Evolutionary conservation across 1,140 invertebrate species (phyloP), one percentile per base, ranked within the genome.

Genomic region (Heliconius melpomene): DNA sequence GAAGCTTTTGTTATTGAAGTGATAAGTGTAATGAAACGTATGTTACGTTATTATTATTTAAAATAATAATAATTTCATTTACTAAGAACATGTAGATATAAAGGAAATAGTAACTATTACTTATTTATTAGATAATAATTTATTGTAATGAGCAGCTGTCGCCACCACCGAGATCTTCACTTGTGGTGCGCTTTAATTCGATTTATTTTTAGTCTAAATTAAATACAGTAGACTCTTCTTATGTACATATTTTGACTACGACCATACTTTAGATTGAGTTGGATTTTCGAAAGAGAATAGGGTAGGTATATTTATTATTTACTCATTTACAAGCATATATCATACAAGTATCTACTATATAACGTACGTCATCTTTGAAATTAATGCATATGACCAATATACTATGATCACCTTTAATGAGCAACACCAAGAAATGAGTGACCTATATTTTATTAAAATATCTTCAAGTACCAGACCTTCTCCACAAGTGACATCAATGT

Each of bases 401-500:
- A 3, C 29, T 29, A 66, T 7, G 11, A 29, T 66, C 26, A 66
- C 29, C 60, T 66, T 66, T 66, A 26, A 66, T 66, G 11, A 29
- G 60, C 23, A 29, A 29, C 5, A 26, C 26, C 29, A 16, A 66
- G 11, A 66, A 26, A 66, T 66, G 26, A 29, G 29, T 11, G 57
- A 66, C 60, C 23, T 29, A 66, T n/a, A 82, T 46, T 84, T 85
- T 78, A 77, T 80, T 57, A 72, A 54, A 16, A 72, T 74, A 86
- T 79, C 81, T 84, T 86, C 86, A 86, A 80, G 74, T 66, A 60
- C 9, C 79, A 79, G 74, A 81, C 86, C 83, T 82, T 84, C 77
- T 83, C 85, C 81, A 72, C 18, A 81, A 85, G 77, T 75, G 80
- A 82, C 83, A 85, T 74, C 85, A 86, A 87, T 84, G 81, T 81